These are phyloP conservation scores for Brachymystax lenok DNA, from an alignment of 2,797 vertebrate genomes.

Conservation along the genomic window DNA sequence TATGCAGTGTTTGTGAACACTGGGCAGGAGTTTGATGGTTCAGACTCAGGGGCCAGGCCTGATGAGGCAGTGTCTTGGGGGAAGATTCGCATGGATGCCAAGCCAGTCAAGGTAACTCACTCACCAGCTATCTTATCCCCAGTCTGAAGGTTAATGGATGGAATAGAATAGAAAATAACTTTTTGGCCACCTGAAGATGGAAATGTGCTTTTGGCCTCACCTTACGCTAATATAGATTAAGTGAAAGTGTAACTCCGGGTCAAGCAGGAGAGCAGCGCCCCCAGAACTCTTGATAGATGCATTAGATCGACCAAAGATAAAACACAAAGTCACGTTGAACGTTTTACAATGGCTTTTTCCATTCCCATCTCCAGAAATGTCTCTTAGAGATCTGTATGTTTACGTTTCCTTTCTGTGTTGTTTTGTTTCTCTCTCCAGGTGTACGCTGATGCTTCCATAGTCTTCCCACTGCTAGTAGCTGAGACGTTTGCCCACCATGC, in stretches of 20 bases:
- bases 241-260: neutral
- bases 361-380: too few relatives aligned
- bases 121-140: neutral
- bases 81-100: conserved; percentile 88
- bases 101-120: conserved; percentile 84
- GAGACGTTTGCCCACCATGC: conserved; percentile 86
- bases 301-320: neutral
- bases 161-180: too few relatives aligned
- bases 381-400: neutral
- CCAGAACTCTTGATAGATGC: neutral
- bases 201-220: neutral
- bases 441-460: conserved; percentile 87
- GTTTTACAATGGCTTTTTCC: neutral
- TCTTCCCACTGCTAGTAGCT: conserved; percentile 91
- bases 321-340: neutral
- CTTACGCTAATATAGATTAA: too few relatives aligned
- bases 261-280: neutral
- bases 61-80: conserved; percentile 96
- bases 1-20: conserved; percentile 91
- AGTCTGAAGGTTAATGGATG: too few relatives aligned
- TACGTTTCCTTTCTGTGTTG: neutral
- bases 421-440: conserved; percentile 71
- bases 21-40: conserved; percentile 93
- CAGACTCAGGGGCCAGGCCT: conserved; percentile 87
- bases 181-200: too few relatives aligned